These are phyloP conservation scores for Menidia beryllina DNA, from an alignment of 2,113 vertebrate species.

Conservation along the genomic window DNA sequence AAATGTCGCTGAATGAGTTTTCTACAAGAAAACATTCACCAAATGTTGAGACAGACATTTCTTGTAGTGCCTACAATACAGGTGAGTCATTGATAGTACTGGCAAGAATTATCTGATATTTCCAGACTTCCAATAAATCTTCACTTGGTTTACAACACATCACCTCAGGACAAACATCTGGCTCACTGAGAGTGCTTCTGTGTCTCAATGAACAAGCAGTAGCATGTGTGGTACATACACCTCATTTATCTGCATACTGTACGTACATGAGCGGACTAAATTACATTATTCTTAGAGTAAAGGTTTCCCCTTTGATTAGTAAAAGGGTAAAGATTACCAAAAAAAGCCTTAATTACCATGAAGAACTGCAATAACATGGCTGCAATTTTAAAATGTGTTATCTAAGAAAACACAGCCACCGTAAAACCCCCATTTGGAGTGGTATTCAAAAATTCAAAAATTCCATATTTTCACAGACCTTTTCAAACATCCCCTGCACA, in stretches of 20 bases:
- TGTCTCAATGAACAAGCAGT: conserved; percentile 18
- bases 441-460: no score
- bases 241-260: conserved; percentile 24
- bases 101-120: conserved; percentile 47
- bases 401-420: no score
- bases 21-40: no score
- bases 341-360: no score
- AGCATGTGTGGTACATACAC: not conserved
- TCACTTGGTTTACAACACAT: conserved; percentile 61
- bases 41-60: conserved; percentile 20
- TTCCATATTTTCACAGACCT: not conserved
- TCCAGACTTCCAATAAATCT: conserved; percentile 51
- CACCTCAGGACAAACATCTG: conserved; percentile 77
- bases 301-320: no score
- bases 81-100: conserved; percentile 61
- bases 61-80: conserved; percentile 4
- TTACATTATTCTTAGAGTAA: not conserved
- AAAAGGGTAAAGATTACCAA: no score
- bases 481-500: not conserved
- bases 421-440: no score
- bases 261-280: not conserved
- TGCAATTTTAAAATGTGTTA: no score
- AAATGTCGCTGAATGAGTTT: no score
- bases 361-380: no score
- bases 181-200: conserved; percentile 37